Evolutionary conservation across 2,888 invertebrate species (phyloP).

Genomic region (Girardia tigrina): DNA sequence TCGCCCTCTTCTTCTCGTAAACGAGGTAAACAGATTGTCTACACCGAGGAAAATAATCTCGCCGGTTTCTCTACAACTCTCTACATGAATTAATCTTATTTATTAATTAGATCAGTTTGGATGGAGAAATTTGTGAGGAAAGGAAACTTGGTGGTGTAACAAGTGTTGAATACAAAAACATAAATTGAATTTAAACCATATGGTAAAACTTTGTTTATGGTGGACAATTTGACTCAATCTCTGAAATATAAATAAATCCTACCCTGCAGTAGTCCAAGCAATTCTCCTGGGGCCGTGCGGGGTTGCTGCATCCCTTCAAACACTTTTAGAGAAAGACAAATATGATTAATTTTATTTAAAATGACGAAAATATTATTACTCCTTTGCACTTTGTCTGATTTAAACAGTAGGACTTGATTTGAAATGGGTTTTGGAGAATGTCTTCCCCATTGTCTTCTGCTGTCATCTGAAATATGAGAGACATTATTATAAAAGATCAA

Average conservation of each 20-base stretch:
- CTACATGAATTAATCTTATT: neutral
- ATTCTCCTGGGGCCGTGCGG: neutral
- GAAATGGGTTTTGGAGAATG: neutral
- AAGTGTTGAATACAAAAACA: constrained; percentile 16
- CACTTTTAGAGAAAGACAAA: neutral
- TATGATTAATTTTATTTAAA: no score
- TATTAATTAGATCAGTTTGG: neutral
- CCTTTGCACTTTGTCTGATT: neutral
- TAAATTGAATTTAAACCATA: neutral
- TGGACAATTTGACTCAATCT: no score
- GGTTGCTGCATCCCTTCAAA: neutral
- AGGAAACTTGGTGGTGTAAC: neutral
- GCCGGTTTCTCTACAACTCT: neutral
- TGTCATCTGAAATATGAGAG: neutral
- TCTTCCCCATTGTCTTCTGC: neutral
- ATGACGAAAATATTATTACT: no score
- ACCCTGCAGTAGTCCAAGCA: neutral
- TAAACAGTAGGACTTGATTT: neutral
- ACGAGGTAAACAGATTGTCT: constrained; percentile 20
- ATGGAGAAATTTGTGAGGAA: neutral
- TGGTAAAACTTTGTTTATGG: neutral
- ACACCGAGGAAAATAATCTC: constrained; percentile 8
- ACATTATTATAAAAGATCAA: no score
- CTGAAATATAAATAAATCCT: neutral
- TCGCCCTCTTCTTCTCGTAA: neutral